Base-by-base conservation (phyloP, 2,113 vertebrate species). In the Arenaria interpres region DNA sequence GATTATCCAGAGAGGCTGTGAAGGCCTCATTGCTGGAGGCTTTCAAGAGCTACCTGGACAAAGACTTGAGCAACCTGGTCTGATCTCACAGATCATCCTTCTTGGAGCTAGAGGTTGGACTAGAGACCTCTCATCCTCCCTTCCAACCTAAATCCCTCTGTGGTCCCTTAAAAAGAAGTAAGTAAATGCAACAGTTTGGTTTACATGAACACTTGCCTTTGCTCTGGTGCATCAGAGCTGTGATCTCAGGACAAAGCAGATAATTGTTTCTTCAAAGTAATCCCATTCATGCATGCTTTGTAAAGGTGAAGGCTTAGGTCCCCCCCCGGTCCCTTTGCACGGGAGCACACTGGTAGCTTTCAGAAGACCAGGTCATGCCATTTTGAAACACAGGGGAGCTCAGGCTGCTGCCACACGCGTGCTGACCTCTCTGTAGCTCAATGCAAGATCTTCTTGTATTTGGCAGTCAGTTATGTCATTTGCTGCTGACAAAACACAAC, bases 291-390 rank as follows among this genome's bases (percentile, higher is more conserved):
- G 6, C 0, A 0, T 46, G 46, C 46, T 59, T 64, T 80, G 37
- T 50, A 67, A 85, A 75, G 50, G 28, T 2, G 5, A 53, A 60
- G 62, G 39, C 4, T 6, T 27, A 25, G 22, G 39, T 73, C 22
- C 4, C 33, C 33, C 39, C 11, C 8, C 0, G 0, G n/a, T 27
- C 14, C 19, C 32, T 51, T n/a, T 69, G 69, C 3, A 1, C 12
- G 14, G n/a, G 63, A 90, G n/a, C 21, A 57, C 33, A 20, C 35
- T 23, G 30, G 46, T 19, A 84, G 57, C 24, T 75, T 59, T 78
- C 50, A 53, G 62, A 53, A 57, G 66, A 68, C 8, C 35, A 75
- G 35, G 37, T 25, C 2, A 2, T 19, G 21, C 32, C 41, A 53
- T 86, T 90, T 59, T 67, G 46, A 90, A 91, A 46, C 14, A 8